These are phyloP conservation scores for Spinibarbus caldwelli DNA, from an alignment of 2,797 vertebrate species.

Conservation along the genomic window DNA sequence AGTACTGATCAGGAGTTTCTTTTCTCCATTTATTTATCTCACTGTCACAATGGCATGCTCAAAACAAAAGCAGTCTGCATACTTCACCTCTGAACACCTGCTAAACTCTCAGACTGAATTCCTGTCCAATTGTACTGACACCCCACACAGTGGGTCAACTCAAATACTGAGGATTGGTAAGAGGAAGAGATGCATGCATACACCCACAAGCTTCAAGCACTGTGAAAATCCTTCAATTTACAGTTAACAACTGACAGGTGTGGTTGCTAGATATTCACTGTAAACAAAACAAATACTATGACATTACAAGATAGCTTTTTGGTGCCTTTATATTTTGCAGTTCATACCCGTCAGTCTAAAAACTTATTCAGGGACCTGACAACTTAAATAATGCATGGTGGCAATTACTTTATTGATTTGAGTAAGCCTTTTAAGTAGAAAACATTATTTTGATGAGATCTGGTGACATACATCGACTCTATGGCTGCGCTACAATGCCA, in stretches of 20 bases:
- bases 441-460: not conserved
- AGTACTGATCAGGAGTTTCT: not conserved
- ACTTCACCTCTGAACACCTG: conserved; percentile 48
- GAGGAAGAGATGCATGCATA: conserved; percentile 29
- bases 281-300: not conserved
- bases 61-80: conserved; percentile 41
- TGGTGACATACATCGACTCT: not conserved
- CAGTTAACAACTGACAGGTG: not conserved
- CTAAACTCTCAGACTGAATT: conserved; percentile 38
- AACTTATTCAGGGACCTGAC: not conserved
- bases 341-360: not conserved
- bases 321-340: not conserved
- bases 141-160: conserved; percentile 25
- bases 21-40: not conserved
- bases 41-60: not conserved
- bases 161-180: conserved; percentile 13
- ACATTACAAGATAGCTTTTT: not conserved
- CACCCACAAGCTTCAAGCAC: conserved; percentile 26
- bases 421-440: not conserved
- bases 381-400: not conserved
- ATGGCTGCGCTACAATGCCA: not conserved
- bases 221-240: not conserved
- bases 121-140: conserved; percentile 27
- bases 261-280: not conserved
- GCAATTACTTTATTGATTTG: not conserved